Base-by-base conservation (phyloP, 2,888 invertebrate species). In the Aleiodes alternator region DNA sequence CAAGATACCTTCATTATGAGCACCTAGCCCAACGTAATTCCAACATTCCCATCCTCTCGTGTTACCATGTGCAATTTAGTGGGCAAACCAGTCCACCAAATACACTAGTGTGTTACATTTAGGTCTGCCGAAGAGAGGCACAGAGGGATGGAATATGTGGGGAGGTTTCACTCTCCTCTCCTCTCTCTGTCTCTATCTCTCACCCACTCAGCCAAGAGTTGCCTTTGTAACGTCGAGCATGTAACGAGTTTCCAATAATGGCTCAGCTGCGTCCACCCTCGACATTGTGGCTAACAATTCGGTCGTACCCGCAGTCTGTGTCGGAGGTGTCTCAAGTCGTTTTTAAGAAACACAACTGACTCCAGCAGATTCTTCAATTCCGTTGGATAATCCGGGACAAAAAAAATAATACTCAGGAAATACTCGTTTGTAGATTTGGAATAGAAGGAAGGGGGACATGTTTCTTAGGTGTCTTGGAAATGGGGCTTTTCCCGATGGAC, bases 221-320 rank as follows among this genome's bases (percentile, higher is more conserved):
- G 78, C 82, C 84, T 85, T 84, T 84, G 86, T 84, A 84, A 86
- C 84, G 83, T 83, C 82, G 82, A 82, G 82, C 86, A 86, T 86
- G 88, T 88, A 88, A 88, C 88, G 88, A 88, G 87, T 88, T 88
- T 88, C 88, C 88, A 87, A 88, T 88, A 88, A 88, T 88, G 88
- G 87, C 84, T 87, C 87, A 86, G 87, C 87, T 87, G 87, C 85
- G 86, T 84, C 82, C 79, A 75, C 80, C 78, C 79, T 75, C 78
- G 79, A 75, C 72, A 72, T 76, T 66, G 76, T 71, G 69, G 69
- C 64, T 57, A 69, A 73, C 76, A 55, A 75, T 75, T 75, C 71
- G 12, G 66, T 73, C 43, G 59, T 59, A 43, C n/a, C 43, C n/a
- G 50, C 50, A 43, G 51, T 48, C 56, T 64, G 64, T 64, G 64